Evolutionary conservation across 2,797 vertebrate species (phyloP).

Genomic region (Sebastes goodei): DNA sequence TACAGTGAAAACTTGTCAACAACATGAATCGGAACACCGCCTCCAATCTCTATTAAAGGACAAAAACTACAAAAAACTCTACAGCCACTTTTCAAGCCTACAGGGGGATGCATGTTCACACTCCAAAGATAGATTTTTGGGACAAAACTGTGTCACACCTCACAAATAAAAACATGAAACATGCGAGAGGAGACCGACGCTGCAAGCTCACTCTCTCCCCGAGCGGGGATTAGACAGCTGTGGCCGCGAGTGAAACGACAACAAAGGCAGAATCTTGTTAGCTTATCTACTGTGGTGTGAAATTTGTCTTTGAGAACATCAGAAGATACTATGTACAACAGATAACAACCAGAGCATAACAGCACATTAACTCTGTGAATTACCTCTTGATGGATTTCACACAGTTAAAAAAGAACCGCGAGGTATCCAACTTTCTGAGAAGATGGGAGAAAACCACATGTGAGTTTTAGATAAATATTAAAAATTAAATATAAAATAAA

Average conservation of each 20-base stretch:
- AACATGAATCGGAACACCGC: neutral
- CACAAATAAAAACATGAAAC: conserved; percentile 35
- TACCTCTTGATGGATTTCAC: conserved; percentile 9
- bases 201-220: conserved; percentile 27
- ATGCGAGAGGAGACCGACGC: neutral
- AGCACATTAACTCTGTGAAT: conserved; percentile 40
- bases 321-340: conserved; percentile 37
- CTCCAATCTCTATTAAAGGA: neutral
- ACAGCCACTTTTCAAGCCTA: conserved; percentile 3
- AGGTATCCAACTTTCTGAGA: conserved; percentile 10
- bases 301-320: conserved; percentile 62
- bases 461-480: neutral
- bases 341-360: conserved; percentile 60
- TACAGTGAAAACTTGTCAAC: neutral
- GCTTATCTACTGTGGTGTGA: conserved; percentile 62
- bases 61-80: neutral
- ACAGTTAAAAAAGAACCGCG: neutral
- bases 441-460: neutral
- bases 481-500: neutral
- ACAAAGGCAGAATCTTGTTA: conserved; percentile 61
- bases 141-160: conserved; percentile 43
- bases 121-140: conserved; percentile 1
- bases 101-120: neutral
- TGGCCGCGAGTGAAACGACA: conserved; percentile 43
- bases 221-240: conserved; percentile 40